Conservation (phyloP, 2,113 vertebrate species). For the Serilophus lunatus region DNA sequence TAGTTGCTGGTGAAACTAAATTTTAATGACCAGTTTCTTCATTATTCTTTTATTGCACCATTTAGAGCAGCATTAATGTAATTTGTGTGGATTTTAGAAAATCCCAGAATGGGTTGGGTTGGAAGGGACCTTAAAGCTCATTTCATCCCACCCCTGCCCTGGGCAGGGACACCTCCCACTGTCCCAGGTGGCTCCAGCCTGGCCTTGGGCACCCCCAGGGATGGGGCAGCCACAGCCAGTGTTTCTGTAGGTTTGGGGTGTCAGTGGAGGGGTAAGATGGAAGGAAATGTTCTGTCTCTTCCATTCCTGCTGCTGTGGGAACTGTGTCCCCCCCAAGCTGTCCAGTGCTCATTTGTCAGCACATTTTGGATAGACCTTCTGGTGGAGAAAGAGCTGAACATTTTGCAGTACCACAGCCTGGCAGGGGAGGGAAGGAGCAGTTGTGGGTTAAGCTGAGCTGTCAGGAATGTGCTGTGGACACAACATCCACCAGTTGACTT, state of each 20-base stretch:
- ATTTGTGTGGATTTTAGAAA: not conserved
- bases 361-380: not conserved
- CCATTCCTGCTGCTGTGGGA: not conserved
- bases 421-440: not conserved
- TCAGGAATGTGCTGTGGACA: fast-evolving
- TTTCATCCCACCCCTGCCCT: fast-evolving
- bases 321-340: not conserved
- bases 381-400: not conserved
- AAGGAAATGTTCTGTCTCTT: not conserved
- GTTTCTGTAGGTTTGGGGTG: not conserved
- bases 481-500: not conserved
- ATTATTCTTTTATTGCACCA: not conserved
- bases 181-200: not conserved
- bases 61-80: not conserved
- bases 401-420: not conserved
- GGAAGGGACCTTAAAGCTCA: not conserved
- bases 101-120: not conserved
- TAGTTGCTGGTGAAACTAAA: not conserved
- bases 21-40: not conserved
- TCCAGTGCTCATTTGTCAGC: not conserved
- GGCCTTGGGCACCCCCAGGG: not conserved
- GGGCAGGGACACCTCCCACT: not conserved
- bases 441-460: not conserved
- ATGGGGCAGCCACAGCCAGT: not conserved
- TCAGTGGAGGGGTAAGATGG: not conserved